Base-by-base conservation (phyloP, 2,797 vertebrate species). In the Melanitta fusca region DNA sequence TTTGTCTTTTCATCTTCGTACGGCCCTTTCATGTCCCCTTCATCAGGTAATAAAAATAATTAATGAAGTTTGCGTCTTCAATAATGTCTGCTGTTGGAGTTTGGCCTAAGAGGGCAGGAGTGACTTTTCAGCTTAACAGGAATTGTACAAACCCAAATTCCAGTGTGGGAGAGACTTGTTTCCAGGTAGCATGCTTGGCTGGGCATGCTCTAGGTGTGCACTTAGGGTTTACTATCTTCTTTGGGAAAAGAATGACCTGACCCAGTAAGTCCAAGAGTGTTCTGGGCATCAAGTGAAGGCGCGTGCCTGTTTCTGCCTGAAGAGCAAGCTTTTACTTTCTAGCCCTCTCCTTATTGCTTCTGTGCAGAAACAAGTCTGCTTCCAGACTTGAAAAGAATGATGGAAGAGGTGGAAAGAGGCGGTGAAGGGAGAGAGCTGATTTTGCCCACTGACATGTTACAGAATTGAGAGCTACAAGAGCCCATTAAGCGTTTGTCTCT, bases 1-100 rank as follows among this genome's bases (percentile, higher is more conserved):
- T 98, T 96, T 98, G 98, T 93, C 98, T 98, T 45, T 98, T 98
- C 77, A 98, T 98, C 96, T 98, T 98, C 85, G 98, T 98, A 13
- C 97, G 98, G 66, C 98, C 98, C 0, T 98, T 98, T 94, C 98
- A 98, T 2, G 97, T 98, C 60, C 98, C 98, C 1, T 98, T 98
- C 88, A 98, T 98, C 97, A 98, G 98, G 98, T 98, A 94, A 93
- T 91, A 79, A 38, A 62, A 68, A 11, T 0, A 51, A 20, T 11
- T 3, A 22, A 56, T 1, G 7, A 38, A 47, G 65, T 36, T 18
- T 43, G 21, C 77, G 8, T 87, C 30, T 92, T 92, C 57, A 58
- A 32, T 83, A 66, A 32, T 32, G 28, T 84, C 36, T 77, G 8
- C 17, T 70, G 28, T 28, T 72, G 34, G 36, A 91, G 7, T 65